These are phyloP conservation scores for Anthoptus insignis DNA, from an alignment of 2,888 invertebrate genomes.

Conservation along the genomic window DNA sequence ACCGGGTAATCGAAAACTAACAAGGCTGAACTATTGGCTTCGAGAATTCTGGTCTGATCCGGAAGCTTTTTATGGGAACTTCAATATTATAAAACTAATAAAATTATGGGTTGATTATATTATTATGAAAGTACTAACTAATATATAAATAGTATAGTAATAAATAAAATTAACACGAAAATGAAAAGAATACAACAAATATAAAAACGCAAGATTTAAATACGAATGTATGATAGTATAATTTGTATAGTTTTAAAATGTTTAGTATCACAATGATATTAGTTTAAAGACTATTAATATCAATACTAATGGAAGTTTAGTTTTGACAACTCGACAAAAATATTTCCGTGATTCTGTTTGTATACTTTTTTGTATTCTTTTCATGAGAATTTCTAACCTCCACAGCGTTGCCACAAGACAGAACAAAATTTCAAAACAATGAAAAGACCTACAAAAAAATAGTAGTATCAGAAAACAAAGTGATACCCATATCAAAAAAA, in stretches of 20 bases:
- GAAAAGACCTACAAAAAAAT: background rate
- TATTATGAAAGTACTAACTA: background rate
- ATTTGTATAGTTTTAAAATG: too few species aligned
- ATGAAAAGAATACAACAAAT: conserved; percentile 14
- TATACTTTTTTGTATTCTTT: conserved; percentile 7
- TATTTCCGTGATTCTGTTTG: too few species aligned
- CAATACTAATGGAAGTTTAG: too few species aligned
- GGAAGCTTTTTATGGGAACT: background rate
- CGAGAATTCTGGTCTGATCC: background rate
- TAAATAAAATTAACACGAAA: conserved; percentile 5
- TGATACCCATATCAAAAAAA: too few species aligned
- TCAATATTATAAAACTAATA: background rate
- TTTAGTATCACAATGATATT: too few species aligned
- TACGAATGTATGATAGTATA: too few species aligned
- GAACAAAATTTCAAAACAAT: background rate
- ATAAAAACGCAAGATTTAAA: too few species aligned
- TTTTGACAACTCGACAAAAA: too few species aligned
- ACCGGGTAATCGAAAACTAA: background rate
- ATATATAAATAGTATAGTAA: too few species aligned
- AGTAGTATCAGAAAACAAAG: too few species aligned
- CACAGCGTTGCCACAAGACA: background rate
- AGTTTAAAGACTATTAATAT: too few species aligned
- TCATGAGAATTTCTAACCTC: background rate
- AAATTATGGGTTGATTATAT: background rate
- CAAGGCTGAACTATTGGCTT: conserved; percentile 1